Base-by-base conservation (phyloP, 2,888 invertebrate genomes). In the Meteorus colon region DNA sequence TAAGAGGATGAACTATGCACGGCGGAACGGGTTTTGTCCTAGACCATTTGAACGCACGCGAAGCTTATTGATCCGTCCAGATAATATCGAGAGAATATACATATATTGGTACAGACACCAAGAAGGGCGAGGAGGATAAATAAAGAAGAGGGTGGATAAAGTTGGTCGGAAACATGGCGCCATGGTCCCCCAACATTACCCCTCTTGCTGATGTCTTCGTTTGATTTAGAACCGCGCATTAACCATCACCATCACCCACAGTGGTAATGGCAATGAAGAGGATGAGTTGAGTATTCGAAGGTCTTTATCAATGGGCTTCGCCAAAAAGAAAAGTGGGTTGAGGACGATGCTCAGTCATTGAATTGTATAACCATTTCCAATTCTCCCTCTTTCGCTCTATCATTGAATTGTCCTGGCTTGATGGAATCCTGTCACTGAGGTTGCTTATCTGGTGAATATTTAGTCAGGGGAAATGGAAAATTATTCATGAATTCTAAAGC, bases 21-120 rank as follows among this genome's bases (percentile, higher is more conserved):
- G 62, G 45, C 14, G 19, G 59, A 55, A 24, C 60, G 66, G 73
- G 69, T 66, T 34, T 77, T 81, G 83, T 82, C 84, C 84, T 83
- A 83, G 83, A 84, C 83, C 82, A 83, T 84, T 80, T 80, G 82
- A 84, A 85, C 83, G 84, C 84, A 86, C 81, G 80, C 81, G 82
- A 84, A 77, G 83, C 81, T 86, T 88, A 88, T 88, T 86, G 88
- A 88, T 88, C 84, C 84, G 77, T 74, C 27, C 55, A 41, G 63
- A 68, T 71, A 19, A 55, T 19, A 48, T 63, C 65, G 68, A 74
- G 51, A 65, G 55, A 67, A 63, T 59, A 69, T 72, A 65, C 74
- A 48, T 68, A 31, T 71, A 69, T 37, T 68, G 62, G 76, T 48
- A n/a, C 14, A 48, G 48, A 48, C 16, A 55, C 19, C 6, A 19